A percentile compares a stretch with the other conserved stretches of the same genome.
Evolutionary conservation across 1,140 invertebrate species (phyloP).

Genomic region (Nebria ingens): DNA sequence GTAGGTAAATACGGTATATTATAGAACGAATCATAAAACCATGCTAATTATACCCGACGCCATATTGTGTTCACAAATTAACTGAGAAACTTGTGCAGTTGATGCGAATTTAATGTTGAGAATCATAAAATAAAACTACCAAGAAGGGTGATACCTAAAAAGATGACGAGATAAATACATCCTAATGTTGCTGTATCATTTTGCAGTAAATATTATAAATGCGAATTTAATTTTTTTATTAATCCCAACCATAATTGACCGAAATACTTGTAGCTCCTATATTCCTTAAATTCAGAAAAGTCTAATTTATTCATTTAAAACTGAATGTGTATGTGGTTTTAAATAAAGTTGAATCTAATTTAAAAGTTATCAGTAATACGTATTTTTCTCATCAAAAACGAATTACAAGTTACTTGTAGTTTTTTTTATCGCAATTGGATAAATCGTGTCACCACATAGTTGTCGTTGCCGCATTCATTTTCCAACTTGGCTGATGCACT

Average conservation of each 20-base stretch:
- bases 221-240: no score
- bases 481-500: background rate
- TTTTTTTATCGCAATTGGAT: no score
- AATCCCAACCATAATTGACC: no score
- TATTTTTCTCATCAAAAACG: background rate
- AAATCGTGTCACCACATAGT: no score
- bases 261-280: no score
- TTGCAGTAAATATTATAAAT: no score
- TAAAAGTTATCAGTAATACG: background rate
- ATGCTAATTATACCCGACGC: background rate
- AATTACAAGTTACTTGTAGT: background rate
- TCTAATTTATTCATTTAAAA: no score
- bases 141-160: background rate
- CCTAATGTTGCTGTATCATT: no score
- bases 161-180: background rate
- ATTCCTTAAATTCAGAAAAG: no score
- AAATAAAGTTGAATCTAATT: background rate
- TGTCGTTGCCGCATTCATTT: background rate
- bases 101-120: background rate
- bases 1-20: no score
- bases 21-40: background rate
- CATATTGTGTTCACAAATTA: background rate
- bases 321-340: background rate
- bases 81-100: background rate
- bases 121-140: background rate